A percentile compares a stretch with the other conserved stretches of the same genome.
These are phyloP conservation scores for Microctonus brassicae DNA, from an alignment of 2,888 invertebrate species.

Conservation along the genomic window DNA sequence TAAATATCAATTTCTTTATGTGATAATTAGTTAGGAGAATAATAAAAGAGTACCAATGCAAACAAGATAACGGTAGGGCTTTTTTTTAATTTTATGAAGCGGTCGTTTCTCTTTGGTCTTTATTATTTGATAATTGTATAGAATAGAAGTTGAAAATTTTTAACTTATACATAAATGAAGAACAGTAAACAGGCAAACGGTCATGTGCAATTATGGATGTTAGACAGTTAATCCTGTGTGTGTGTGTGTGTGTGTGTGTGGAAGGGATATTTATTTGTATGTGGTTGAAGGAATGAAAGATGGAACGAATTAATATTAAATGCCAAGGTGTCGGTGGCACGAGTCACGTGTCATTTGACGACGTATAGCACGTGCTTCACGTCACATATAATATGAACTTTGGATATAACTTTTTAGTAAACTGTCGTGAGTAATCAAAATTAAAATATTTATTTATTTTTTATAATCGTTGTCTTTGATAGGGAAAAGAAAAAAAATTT, in stretches of 20 bases:
- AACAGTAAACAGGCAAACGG: conserved; percentile 37
- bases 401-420: neutral
- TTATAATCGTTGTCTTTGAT: neutral
- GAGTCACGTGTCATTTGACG: conserved; percentile 48
- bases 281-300: neutral
- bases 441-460: neutral
- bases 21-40: neutral
- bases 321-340: conserved; percentile 39
- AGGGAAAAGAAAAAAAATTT: no score
- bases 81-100: neutral
- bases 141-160: conserved; percentile 1
- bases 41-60: neutral
- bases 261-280: conserved; percentile 22
- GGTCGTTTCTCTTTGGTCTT: neutral
- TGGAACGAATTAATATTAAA: conserved; percentile 26
- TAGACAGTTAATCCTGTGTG: conserved; percentile 46
- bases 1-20: neutral
- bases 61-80: conserved; percentile 1
- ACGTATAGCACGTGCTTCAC: conserved; percentile 30
- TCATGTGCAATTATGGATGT: conserved; percentile 46
- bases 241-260: conserved; percentile 4
- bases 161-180: conserved; percentile 12
- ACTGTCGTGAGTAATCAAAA: neutral
- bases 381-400: neutral
- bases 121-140: neutral